Evolutionary conservation across 2,797 vertebrate genomes (phyloP).

Genomic region (Pangasius djambal): DNA sequence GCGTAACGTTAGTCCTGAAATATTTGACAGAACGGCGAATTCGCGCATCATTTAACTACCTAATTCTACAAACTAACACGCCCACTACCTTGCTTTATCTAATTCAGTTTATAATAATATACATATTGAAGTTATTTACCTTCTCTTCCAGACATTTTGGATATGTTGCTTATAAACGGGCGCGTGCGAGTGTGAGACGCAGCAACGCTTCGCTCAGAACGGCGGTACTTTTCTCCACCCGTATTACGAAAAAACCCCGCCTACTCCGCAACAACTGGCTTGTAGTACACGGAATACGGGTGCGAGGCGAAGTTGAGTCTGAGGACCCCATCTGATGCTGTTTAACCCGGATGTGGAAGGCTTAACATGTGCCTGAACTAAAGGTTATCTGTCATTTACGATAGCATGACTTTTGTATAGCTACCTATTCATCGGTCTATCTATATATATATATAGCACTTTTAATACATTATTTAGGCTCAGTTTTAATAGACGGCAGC

Average conservation of each 20-base stretch:
- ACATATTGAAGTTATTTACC: slow-evolving; percentile 61
- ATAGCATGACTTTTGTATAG: slow-evolving; percentile 16
- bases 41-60: too few relatives aligned
- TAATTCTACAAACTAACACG: background rate
- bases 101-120: background rate
- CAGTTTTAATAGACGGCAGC: slow-evolving; percentile 35
- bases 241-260: slow-evolving; percentile 4
- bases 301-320: background rate
- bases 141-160: slow-evolving; percentile 79
- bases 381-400: slow-evolving; percentile 15
- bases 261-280: background rate
- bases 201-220: slow-evolving; percentile 29
- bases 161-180: background rate
- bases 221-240: background rate
- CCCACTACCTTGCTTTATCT: background rate
- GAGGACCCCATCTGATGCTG: background rate
- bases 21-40: background rate
- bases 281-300: background rate
- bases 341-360: slow-evolving; percentile 12
- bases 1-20: background rate
- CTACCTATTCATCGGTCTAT: background rate
- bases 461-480: slow-evolving; percentile 35
- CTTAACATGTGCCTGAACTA: slow-evolving; percentile 38
- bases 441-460: background rate
- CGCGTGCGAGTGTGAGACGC: background rate